Evolutionary conservation across 2,888 invertebrate genomes (phyloP), one percentile per base, ranked within the genome.

Genomic region (Lasioglossum marginatum): DNA sequence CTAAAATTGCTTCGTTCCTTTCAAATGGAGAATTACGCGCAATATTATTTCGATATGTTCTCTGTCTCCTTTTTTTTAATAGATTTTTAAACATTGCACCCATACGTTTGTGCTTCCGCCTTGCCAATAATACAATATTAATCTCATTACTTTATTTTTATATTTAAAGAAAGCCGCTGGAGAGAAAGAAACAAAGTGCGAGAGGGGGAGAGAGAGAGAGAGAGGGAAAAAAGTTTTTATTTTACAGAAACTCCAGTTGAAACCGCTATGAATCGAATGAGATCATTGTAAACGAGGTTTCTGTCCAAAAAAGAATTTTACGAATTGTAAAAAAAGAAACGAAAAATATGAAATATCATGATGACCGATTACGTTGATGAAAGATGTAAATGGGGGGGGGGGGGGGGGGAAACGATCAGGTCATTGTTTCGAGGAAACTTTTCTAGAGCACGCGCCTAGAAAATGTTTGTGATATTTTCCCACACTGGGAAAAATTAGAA

Each of bases 381-480:
- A 82, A 45, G 4, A 57, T 68, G 75, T 82, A 52, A 82, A 37
- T 10, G n/a, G 10, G 23, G 8, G 19, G 23, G 8, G 0, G 4
- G 19, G 8, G 0, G n/a, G n/a, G n/a, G n/a, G n/a, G n/a, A n/a
- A 52, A 68, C 77, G 77, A 90, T 89, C 88, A 79, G 68, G 75
- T 75, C 79, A 89, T 91, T 88, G 87, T 91, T 88, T 88, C 86
- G 43, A 80, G 83, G 79, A 79, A 91, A 88, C 82, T 79, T 89
- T 89, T 84, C 88, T 88, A 87, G 87, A 73, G 66, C 40, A 72
- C 34, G 19, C 40, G 52, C 79, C 85, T 87, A 90, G 87, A 77
- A 81, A 83, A 89, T 77, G 83, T 91, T 90, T 87, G 91, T 91
- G 87, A 91, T 91, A 90, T 85, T 87, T 90, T 88, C 88, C 90